Base-by-base conservation (phyloP, 2,797 vertebrate species). In the Hyperoplus immaculatus region DNA sequence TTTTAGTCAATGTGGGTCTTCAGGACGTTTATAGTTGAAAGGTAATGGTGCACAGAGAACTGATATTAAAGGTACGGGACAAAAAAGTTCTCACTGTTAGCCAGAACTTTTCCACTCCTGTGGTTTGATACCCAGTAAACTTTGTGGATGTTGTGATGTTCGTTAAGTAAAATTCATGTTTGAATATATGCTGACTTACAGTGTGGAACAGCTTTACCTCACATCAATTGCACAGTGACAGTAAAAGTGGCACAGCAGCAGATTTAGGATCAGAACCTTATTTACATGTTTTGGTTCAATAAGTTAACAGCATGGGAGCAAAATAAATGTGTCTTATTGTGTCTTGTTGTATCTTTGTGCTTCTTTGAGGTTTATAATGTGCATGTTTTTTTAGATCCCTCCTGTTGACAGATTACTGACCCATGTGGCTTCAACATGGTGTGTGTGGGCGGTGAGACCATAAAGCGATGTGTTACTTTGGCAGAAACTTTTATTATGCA, bases 371-470 rank as follows among this genome's bases (percentile, higher is more conserved):
- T 51, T 47, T 69, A n/a, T 73, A 64, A 15, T 3, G 54, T 62
- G 63, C 54, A 54, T 70, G 71, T 76, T 75, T 56, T 47, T 75
- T 67, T 1, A 50, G 54, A 45, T 71, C 57, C 56, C 53, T 81
- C 47, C 54, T 68, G 56, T 65, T 64, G 63, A 83, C 76, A 70
- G 61, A 82, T 82, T 69, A 72, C 61, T 69, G 79, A 77, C 63
- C 67, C 82, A 88, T 85, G 80, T 89, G 80, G 88, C 82, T 65
- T 86, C 80, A 88, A 88, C 75, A 86, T 83, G 80, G 54, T 77
- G 79, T 77, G 79, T 64, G 81, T 86, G 69, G 72, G 83, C 9
- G 75, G 63, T 21, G 58, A 67, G 57, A 67, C 66, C 58, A 63
- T 45, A 58, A 65, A 78, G 75, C 15, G 1, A 61, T 69, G 63